Evolutionary conservation across 2,113 vertebrate genomes (phyloP).

Genomic region (Geococcyx californianus): DNA sequence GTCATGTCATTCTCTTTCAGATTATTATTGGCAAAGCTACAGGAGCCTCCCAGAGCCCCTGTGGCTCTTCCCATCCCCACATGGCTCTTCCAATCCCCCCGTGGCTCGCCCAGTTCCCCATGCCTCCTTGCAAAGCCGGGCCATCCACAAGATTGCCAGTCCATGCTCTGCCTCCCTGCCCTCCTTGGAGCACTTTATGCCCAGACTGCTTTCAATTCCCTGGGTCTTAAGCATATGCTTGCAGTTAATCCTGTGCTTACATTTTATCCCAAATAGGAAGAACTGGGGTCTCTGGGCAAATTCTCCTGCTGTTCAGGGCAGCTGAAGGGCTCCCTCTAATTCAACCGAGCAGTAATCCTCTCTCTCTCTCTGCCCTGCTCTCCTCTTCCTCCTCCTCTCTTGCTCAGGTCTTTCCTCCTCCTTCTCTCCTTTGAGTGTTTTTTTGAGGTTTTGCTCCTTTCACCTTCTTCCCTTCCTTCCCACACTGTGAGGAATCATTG

Average conservation of each 20-base stretch:
- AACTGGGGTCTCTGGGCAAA: constrained; percentile 57
- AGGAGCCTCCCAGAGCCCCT: not conserved
- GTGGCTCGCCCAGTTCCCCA: not conserved
- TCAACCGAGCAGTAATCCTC: constrained; percentile 33
- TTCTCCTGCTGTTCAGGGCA: constrained; percentile 62
- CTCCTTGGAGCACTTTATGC: not conserved
- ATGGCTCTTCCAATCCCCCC: not conserved
- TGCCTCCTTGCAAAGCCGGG: not conserved
- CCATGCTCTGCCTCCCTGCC: not conserved
- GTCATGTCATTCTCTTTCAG: not conserved
- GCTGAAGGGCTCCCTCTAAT: constrained; percentile 56
- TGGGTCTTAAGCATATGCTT: constrained; percentile 51
- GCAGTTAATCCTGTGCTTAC: constrained; percentile 52
- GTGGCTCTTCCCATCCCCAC: not conserved
- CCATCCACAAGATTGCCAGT: not conserved
- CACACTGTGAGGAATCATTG: not conserved
- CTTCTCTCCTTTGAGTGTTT: not conserved
- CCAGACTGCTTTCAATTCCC: constrained; percentile 39
- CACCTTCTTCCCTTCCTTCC: not conserved
- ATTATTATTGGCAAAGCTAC: not conserved
- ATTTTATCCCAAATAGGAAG: constrained; percentile 39
- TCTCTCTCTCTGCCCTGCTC: not conserved
- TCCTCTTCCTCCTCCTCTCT: not conserved
- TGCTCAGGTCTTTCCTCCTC: not conserved
- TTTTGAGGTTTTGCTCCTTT: not conserved